Evolutionary conservation across 37 sponge, comb jelly and placozoan species (phyloP).

Genomic region (Aphrocallistes beatrix): DNA sequence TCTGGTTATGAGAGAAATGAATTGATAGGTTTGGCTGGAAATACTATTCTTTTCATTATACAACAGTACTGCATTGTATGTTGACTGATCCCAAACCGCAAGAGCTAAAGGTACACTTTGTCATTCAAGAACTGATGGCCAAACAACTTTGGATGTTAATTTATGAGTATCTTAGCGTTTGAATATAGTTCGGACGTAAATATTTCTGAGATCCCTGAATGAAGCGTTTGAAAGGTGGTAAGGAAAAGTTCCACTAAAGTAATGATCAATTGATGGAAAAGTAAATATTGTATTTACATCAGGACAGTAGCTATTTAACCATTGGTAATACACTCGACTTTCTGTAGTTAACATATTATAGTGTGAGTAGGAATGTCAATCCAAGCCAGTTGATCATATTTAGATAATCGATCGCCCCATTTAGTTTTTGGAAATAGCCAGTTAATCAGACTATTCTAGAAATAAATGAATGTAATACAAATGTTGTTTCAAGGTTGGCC

Average conservation of each 20-base stretch:
- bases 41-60: constrained; percentile 10
- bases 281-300: neutral
- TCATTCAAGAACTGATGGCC: constrained; percentile 17
- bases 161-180: constrained; percentile 12
- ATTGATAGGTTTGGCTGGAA: constrained; percentile 3
- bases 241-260: constrained; percentile 17
- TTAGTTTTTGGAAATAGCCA: too few relatives aligned
- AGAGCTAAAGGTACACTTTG: constrained; percentile 16
- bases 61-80: constrained; percentile 7
- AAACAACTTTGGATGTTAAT: constrained; percentile 16
- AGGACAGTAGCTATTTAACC: too few relatives aligned
- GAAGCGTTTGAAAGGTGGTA: constrained; percentile 14
- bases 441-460: too few relatives aligned
- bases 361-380: too few relatives aligned
- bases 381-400: too few relatives aligned
- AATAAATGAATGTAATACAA: too few relatives aligned
- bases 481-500: too few relatives aligned
- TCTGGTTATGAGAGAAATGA: constrained; percentile 4
- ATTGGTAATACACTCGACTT: too few relatives aligned
- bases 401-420: too few relatives aligned
- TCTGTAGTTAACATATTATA: too few relatives aligned
- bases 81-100: constrained; percentile 19
- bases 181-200: constrained; percentile 5
- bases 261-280: constrained; percentile 9
- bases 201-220: constrained; percentile 18